Conservation (phyloP, 30 jellyfish, hydroid and myxozoan genomes). For the Clytia hemisphaerica region DNA sequence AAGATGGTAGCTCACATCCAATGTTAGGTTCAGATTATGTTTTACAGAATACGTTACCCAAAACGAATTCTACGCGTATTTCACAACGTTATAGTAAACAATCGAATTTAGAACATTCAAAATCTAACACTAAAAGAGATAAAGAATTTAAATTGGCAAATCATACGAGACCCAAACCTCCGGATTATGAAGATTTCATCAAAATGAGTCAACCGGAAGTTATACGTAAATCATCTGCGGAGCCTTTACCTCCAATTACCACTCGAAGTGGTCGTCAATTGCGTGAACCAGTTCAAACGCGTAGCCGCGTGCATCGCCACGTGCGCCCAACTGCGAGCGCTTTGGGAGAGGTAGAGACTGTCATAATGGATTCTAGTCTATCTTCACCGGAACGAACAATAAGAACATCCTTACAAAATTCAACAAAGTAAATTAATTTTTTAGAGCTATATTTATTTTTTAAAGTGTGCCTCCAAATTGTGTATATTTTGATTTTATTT, state of each 20-base stretch:
- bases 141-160: constrained; percentile 28
- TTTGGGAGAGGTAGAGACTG: constrained; percentile 28
- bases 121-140: constrained; percentile 53
- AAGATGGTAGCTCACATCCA: constrained; percentile 46
- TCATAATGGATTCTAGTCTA: constrained; percentile 9
- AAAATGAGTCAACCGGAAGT: constrained; percentile 28
- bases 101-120: constrained; percentile 69
- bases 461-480: too few relatives aligned
- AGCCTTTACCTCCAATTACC: constrained; percentile 86
- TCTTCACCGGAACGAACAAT: constrained; percentile 16
- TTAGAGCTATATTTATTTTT: too few relatives aligned
- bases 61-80: constrained; percentile 30
- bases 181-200: constrained; percentile 68
- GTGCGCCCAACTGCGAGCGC: constrained; percentile 29
- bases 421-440: background rate
- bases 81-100: constrained; percentile 50
- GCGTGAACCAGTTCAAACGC: constrained; percentile 17
- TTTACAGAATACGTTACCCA: constrained; percentile 39
- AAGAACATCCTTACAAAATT: background rate
- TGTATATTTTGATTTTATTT: too few relatives aligned
- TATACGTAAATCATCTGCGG: constrained; percentile 32
- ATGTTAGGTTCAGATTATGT: constrained; percentile 43
- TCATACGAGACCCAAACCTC: constrained; percentile 48
- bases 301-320: background rate
- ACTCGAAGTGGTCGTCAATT: constrained; percentile 45